Evolutionary conservation across 2,888 invertebrate genomes (phyloP).

Genomic region (Rhagophthalmus giganteus): DNA sequence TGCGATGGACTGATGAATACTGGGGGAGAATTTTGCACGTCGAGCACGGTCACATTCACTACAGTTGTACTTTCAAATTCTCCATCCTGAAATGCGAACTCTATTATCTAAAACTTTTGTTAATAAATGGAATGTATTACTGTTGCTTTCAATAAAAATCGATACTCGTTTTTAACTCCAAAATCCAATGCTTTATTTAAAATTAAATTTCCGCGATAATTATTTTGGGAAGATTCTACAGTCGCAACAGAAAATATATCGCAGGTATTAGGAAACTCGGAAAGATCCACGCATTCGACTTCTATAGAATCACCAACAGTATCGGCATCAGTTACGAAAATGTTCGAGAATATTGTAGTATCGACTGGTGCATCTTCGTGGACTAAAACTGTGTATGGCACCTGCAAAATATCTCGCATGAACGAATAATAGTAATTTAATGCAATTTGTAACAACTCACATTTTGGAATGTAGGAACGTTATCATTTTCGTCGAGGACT

Average conservation of each 20-base stretch:
- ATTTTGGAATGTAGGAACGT: slow-evolving; percentile 77
- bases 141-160: slow-evolving; percentile 74
- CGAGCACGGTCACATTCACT: slow-evolving; percentile 77
- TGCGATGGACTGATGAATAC: slow-evolving; percentile 79
- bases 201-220: slow-evolving; percentile 73
- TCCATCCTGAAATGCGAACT: slow-evolving; percentile 78
- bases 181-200: slow-evolving; percentile 74
- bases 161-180: slow-evolving; percentile 75
- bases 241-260: slow-evolving; percentile 69
- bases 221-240: slow-evolving; percentile 66
- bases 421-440: neutral
- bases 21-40: slow-evolving; percentile 87
- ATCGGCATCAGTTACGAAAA: slow-evolving; percentile 78
- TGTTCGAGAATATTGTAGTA: slow-evolving; percentile 70
- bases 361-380: slow-evolving; percentile 76
- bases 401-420: slow-evolving; percentile 58
- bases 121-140: slow-evolving; percentile 62
- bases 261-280: slow-evolving; percentile 72
- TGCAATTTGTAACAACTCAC: slow-evolving; percentile 56
- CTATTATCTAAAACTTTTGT: too few relatives aligned
- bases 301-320: slow-evolving; percentile 79
- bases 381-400: slow-evolving; percentile 78
- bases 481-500: slow-evolving; percentile 86
- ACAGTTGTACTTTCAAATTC: slow-evolving; percentile 71
- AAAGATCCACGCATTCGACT: slow-evolving; percentile 65